phyloP scores from a whole-genome alignment of 2,888 invertebrate species.

The Scelioninae gen. 2 region DNA sequence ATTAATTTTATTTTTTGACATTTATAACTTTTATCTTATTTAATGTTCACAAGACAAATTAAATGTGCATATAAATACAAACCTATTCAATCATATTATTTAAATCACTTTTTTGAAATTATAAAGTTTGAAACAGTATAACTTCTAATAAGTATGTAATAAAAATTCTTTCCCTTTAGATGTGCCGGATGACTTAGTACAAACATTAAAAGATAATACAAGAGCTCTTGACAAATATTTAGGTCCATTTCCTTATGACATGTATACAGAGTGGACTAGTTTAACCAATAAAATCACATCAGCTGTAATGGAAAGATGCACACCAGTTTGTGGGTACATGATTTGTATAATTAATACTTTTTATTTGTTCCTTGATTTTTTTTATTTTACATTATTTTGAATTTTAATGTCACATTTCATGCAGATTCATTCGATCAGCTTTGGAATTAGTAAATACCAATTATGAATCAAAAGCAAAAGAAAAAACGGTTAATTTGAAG shows the following conservation, averaged over 20 bases:
- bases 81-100: too few relatives aligned
- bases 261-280: constrained; percentile 90
- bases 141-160: too few relatives aligned
- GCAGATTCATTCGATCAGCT: constrained; percentile 83
- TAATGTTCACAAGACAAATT: too few relatives aligned
- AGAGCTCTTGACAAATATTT: constrained; percentile 85
- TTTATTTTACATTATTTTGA: too few relatives aligned
- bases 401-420: too few relatives aligned
- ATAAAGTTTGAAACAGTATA: too few relatives aligned
- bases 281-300: constrained; percentile 78
- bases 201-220: constrained; percentile 82
- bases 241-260: constrained; percentile 94
- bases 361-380: too few relatives aligned
- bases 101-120: too few relatives aligned
- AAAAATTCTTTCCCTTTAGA: constrained; percentile 73
- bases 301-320: constrained; percentile 78
- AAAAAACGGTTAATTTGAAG: constrained; percentile 74
- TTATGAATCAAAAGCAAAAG: constrained; percentile 79
- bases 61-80: too few relatives aligned
- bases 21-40: too few relatives aligned
- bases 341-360: too few relatives aligned
- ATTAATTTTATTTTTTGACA: too few relatives aligned
- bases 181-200: constrained; percentile 81
- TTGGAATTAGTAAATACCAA: constrained; percentile 85
- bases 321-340: constrained; percentile 82